Conservation (phyloP, 2,113 vertebrate species). For the Chlorodrepanis virens region DNA sequence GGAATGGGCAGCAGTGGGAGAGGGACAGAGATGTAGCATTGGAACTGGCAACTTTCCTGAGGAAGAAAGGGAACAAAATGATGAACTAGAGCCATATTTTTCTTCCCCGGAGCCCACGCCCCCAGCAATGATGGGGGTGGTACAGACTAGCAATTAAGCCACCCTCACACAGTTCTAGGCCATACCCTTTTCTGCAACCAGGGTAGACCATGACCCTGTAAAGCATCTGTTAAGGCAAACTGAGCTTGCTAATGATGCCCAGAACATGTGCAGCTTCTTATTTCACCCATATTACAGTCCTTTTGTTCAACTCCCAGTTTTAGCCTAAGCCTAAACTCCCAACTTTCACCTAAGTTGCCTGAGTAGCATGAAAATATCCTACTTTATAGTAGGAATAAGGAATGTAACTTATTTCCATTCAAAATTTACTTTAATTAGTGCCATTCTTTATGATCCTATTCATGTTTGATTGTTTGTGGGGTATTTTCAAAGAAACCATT, state of each 20-base stretch:
- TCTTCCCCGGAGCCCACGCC: fast-evolving
- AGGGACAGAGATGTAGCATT: not conserved
- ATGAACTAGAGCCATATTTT: not conserved
- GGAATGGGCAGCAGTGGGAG: not conserved
- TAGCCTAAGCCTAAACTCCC: not conserved
- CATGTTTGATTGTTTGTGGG: not conserved
- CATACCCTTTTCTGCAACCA: not conserved
- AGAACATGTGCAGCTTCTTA: not conserved
- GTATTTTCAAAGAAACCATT: not conserved
- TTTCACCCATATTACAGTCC: not conserved
- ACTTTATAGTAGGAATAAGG: not conserved
- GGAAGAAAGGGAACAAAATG: not conserved
- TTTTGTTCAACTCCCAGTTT: not conserved
- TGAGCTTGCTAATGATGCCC: not conserved
- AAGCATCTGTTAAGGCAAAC: not conserved
- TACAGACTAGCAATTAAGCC: not conserved
- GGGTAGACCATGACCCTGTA: not conserved
- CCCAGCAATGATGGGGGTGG: not conserved
- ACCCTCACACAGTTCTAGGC: fast-evolving
- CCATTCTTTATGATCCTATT: not conserved
- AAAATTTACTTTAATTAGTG: not conserved
- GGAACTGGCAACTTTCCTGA: not conserved
- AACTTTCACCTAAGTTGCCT: not conserved
- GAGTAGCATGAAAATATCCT: not conserved
- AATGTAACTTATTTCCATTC: not conserved